A percentile compares a stretch with the other conserved stretches of the same genome.
phyloP scores from a whole-genome alignment of 2,113 vertebrate species.

The Proterorhinus semilunaris region DNA sequence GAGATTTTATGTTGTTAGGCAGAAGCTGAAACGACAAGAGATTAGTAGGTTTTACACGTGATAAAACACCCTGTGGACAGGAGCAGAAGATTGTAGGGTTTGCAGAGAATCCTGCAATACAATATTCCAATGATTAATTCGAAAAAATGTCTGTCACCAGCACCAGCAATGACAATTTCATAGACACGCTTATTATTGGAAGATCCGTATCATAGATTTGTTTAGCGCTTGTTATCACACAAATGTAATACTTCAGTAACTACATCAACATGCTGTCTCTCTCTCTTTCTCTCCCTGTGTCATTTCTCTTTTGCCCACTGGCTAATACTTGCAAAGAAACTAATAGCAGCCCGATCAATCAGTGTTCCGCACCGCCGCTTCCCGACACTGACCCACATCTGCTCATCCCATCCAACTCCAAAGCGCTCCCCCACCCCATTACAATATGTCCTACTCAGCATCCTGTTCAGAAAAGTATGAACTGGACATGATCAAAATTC shows the following conservation, averaged over 20 bases:
- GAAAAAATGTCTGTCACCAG: background rate
- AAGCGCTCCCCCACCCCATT: slow-evolving; percentile 7
- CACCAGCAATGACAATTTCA: background rate
- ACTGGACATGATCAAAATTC: background rate
- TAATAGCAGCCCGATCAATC: slow-evolving; percentile 68
- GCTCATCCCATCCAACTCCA: slow-evolving; percentile 31
- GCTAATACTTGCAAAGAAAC: slow-evolving; percentile 25
- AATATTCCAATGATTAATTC: no score
- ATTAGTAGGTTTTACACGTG: no score
- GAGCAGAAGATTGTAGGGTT: no score
- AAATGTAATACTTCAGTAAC: slow-evolving; percentile 3
- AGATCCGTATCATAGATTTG: background rate
- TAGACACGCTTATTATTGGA: background rate
- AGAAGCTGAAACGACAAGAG: no score
- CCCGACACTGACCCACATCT: slow-evolving; percentile 69
- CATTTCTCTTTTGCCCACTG: slow-evolving; percentile 18
- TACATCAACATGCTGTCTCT: background rate
- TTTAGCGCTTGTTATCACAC: background rate
- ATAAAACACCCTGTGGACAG: no score
- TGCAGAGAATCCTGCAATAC: no score
- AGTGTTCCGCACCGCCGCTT: slow-evolving; percentile 68
- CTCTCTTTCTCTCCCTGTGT: background rate
- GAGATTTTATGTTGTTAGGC: no score
- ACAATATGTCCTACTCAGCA: slow-evolving; percentile 1
- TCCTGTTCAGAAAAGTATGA: slow-evolving; percentile 5